A percentile compares a stretch with the other conserved stretches of the same genome.
Evolutionary conservation across 2,113 vertebrate species (phyloP).

Genomic region (Ammodytes dubius): DNA sequence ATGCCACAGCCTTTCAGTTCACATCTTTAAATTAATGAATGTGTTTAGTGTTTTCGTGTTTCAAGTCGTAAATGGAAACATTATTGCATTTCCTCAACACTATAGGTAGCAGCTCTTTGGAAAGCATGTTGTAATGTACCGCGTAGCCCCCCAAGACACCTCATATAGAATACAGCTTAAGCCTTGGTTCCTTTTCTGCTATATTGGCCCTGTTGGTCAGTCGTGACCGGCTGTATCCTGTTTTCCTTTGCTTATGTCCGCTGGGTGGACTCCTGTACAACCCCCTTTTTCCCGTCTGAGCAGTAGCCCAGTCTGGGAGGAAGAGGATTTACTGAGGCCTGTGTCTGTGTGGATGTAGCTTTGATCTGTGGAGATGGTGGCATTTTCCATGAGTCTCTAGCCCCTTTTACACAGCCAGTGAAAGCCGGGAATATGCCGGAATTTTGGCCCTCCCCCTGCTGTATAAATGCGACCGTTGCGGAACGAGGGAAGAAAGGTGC

Average conservation of each 20-base stretch:
- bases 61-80: neutral
- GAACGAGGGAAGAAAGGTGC: no score
- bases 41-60: neutral
- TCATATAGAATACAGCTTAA: conserved; percentile 14
- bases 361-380: conserved; percentile 59
- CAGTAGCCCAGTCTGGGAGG: conserved; percentile 77
- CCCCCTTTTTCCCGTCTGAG: conserved; percentile 71
- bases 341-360: conserved; percentile 40
- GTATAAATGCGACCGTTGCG: no score
- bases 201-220: conserved; percentile 41
- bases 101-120: neutral
- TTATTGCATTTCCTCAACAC: neutral
- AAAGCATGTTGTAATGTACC: neutral
- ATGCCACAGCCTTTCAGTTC: neutral
- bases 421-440: no score
- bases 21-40: neutral
- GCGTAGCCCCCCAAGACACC: neutral
- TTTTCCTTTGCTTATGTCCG: conserved; percentile 75
- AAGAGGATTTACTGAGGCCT: conserved; percentile 64
- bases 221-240: conserved; percentile 85
- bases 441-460: no score
- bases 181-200: conserved; percentile 20
- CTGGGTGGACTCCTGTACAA: conserved; percentile 62
- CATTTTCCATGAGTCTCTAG: conserved; percentile 21
- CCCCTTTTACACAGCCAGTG: neutral